Conservation (phyloP, 2,888 invertebrate species). For the Caradrina clavipalpis region DNA sequence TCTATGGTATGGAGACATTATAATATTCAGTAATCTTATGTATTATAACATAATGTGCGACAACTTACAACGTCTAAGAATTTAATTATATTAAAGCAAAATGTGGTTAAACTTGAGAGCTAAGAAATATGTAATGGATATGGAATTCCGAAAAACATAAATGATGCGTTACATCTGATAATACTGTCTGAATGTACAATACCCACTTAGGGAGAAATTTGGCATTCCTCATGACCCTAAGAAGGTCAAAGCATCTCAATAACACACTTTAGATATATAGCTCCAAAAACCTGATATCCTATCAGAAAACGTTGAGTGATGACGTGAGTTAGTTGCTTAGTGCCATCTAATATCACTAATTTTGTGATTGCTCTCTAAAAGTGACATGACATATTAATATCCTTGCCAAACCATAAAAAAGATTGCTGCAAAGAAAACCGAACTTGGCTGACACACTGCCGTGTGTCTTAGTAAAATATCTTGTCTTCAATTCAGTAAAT, state of each 20-base stretch:
- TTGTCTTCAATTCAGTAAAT: background rate
- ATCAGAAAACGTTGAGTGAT: slow-evolving; percentile 5
- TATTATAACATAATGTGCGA: slow-evolving; percentile 68
- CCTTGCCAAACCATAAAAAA: slow-evolving; percentile 6
- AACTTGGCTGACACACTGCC: background rate
- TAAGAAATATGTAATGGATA: slow-evolving; percentile 59
- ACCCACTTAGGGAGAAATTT: background rate
- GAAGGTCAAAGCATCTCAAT: background rate
- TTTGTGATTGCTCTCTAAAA: slow-evolving; percentile 23
- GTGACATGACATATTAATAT: background rate
- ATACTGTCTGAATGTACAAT: background rate
- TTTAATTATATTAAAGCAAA: slow-evolving; percentile 42
- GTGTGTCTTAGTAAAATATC: background rate
- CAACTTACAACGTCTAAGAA: slow-evolving; percentile 55
- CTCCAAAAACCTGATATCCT: slow-evolving; percentile 1
- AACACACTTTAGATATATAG: background rate
- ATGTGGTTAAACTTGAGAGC: slow-evolving; percentile 46
- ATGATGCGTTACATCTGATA: background rate
- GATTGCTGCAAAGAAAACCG: slow-evolving; percentile 5
- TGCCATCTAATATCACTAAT: slow-evolving; percentile 30
- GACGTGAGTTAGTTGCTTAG: slow-evolving; percentile 23
- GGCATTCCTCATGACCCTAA: background rate
- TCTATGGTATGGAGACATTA: slow-evolving; percentile 78
- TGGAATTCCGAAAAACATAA: slow-evolving; percentile 3
- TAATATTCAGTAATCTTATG: slow-evolving; percentile 63